These are phyloP conservation scores for Heliconius congener DNA, from an alignment of 1,140 invertebrate genomes.

Conservation along the genomic window DNA sequence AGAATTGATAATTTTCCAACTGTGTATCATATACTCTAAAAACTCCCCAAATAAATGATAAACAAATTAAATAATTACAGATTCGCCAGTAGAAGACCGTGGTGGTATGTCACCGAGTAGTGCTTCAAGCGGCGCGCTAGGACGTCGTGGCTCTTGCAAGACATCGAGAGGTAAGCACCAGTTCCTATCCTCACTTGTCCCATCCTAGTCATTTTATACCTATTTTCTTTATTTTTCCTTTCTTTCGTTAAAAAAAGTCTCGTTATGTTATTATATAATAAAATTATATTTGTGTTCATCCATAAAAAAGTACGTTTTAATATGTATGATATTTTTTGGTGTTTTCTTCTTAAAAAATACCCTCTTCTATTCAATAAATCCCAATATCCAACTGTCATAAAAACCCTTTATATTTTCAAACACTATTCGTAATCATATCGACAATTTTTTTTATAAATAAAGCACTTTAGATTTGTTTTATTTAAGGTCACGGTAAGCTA, in stretches of 20 bases:
- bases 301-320: not conserved
- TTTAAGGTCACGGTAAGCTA: not conserved
- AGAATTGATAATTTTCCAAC: no score
- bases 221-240: not conserved
- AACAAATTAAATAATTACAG: constrained; percentile 71
- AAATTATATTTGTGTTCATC: not conserved
- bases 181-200: constrained; percentile 2
- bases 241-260: not conserved
- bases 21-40: no score
- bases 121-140: constrained; percentile 85
- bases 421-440: constrained; percentile 5
- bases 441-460: not conserved
- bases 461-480: not conserved
- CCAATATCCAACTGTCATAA: not conserved
- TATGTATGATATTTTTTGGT: not conserved
- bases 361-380: not conserved
- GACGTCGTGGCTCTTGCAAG: constrained; percentile 91
- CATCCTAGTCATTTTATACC: not conserved
- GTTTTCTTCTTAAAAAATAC: not conserved
- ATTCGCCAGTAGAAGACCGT: constrained; percentile 89
- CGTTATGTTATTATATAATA: not conserved
- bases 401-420: not conserved
- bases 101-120: constrained; percentile 87
- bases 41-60: not conserved
- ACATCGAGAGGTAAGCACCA: constrained; percentile 87